phyloP scores from a whole-genome alignment of 2,888 invertebrate genomes.

The Caenorhabditis wallacei region DNA sequence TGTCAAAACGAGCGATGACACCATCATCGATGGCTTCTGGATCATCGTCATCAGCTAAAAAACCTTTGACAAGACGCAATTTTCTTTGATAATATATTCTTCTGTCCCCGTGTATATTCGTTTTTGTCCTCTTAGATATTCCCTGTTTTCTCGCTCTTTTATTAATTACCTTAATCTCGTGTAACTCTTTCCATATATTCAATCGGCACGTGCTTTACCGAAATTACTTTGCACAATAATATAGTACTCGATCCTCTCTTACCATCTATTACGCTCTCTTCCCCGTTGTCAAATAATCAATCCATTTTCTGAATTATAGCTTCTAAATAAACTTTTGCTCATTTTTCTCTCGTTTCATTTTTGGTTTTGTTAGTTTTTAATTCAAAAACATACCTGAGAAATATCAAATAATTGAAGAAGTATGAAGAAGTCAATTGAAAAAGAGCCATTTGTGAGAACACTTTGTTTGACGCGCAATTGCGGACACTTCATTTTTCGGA shows the following conservation, averaged over 20 bases:
- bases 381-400: not conserved
- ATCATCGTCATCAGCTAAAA: constrained; percentile 13
- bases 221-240: constrained; percentile 28
- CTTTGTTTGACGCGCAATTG: constrained; percentile 8
- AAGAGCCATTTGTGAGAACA: not conserved
- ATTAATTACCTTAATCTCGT: not conserved
- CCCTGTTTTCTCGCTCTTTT: not conserved
- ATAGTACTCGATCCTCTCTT: not conserved
- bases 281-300: constrained; percentile 10
- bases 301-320: not conserved
- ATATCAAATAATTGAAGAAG: not conserved
- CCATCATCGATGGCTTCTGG: constrained; percentile 47
- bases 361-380: not conserved
- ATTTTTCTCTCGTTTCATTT: not conserved
- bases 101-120: constrained; percentile 1
- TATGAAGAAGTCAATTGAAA: not conserved
- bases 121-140: not conserved
- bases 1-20: constrained; percentile 48
- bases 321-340: not conserved
- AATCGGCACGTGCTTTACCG: constrained; percentile 25
- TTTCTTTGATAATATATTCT: not conserved
- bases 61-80: constrained; percentile 37
- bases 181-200: not conserved
- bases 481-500: too few relatives aligned
- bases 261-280: not conserved